Percentiles rank a stretch among this genome's conserved stretches.
These are phyloP conservation scores for Aspidapion aeneum DNA, from an alignment of 2,888 invertebrate species.

Conservation along the genomic window DNA sequence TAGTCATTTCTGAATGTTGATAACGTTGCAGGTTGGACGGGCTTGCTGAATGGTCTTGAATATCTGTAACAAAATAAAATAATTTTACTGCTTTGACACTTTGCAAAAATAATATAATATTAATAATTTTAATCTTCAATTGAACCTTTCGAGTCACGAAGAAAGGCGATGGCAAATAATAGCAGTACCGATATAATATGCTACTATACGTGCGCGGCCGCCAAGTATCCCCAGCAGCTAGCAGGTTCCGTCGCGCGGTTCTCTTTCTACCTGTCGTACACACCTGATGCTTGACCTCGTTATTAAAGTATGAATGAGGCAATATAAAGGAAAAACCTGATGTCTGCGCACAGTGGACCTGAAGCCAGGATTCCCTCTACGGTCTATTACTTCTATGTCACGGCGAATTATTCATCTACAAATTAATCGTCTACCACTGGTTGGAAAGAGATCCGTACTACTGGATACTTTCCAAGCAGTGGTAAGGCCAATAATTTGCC, in stretches of 20 bases:
- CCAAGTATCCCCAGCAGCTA: neutral
- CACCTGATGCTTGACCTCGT: constrained; percentile 41
- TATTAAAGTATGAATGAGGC: constrained; percentile 37
- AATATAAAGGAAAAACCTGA: constrained; percentile 7
- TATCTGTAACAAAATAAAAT: constrained; percentile 29
- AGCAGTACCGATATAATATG: neutral
- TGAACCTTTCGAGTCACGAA: no score
- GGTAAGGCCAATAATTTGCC: no score
- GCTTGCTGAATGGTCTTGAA: neutral
- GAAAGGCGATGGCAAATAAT: no score
- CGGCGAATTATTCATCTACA: no score
- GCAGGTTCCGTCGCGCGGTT: neutral
- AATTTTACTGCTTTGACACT: no score
- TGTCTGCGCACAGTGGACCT: neutral
- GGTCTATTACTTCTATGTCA: no score
- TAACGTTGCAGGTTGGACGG: constrained; percentile 28
- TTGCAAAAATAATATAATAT: no score
- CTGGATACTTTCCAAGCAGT: no score
- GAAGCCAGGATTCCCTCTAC: no score
- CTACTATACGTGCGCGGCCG: neutral
- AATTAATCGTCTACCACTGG: no score
- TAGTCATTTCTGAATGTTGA: constrained; percentile 62
- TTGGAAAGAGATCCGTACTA: no score
- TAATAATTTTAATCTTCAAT: no score
- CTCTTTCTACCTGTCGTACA: constrained; percentile 20